Evolutionary conservation across 2,888 invertebrate species (phyloP).

Genomic region (Lagria hirta): DNA sequence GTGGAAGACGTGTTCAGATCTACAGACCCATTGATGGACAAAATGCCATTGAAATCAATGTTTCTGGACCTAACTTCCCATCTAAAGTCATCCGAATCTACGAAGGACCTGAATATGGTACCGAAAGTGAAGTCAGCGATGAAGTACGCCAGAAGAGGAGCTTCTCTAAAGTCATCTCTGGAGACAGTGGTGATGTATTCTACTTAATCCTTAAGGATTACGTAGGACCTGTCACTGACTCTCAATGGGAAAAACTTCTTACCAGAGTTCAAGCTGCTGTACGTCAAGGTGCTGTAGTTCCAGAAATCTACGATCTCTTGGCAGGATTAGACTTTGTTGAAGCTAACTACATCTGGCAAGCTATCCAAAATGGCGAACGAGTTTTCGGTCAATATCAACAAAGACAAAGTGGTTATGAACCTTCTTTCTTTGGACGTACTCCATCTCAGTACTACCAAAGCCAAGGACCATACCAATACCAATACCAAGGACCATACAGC

Average conservation of each 20-base stretch:
- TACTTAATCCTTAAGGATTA: conserved; percentile 31
- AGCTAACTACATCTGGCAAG: not conserved
- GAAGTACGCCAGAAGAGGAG: conserved; percentile 18
- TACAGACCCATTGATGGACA: conserved; percentile 27
- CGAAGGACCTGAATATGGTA: conserved; percentile 22
- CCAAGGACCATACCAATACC: too few species aligned
- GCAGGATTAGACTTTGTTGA: conserved; percentile 5
- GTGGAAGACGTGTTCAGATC: conserved; percentile 32
- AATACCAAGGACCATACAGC: too few species aligned
- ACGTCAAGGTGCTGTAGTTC: conserved; percentile 29
- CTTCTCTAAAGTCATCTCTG: conserved; percentile 8
- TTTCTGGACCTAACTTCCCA: conserved; percentile 30
- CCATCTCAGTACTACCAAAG: too few species aligned
- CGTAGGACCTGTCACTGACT: conserved; percentile 31
- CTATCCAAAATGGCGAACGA: too few species aligned
- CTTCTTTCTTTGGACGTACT: too few species aligned
- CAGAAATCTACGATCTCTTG: conserved; percentile 25
- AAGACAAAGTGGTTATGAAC: not conserved
- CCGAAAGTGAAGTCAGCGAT: conserved; percentile 12
- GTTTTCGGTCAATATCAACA: too few species aligned
- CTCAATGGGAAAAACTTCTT: conserved; percentile 31
- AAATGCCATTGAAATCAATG: conserved; percentile 30
- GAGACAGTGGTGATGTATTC: conserved; percentile 24
- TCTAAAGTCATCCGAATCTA: conserved; percentile 33
- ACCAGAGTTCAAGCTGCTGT: conserved; percentile 29